Evolutionary conservation across 1,140 invertebrate genomes (phyloP), one percentile per base, ranked within the genome.

Genomic region (Phymorhynchus buccinoides): DNA sequence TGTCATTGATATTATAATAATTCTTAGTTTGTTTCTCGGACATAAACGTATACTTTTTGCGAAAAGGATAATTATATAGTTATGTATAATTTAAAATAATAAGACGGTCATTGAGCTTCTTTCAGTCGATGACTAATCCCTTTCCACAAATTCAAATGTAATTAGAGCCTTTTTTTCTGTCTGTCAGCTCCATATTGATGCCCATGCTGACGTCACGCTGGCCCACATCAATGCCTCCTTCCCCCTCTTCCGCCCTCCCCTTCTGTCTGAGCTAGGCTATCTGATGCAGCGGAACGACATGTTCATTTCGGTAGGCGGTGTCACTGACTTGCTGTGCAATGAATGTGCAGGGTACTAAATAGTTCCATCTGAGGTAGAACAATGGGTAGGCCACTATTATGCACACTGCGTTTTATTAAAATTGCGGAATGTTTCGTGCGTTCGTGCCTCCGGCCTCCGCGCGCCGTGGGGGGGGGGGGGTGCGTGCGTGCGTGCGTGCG

Each of bases 201-300:
- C n/a, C n/a, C n/a, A n/a, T n/a, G n/a, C n/a, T n/a, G n/a, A n/a
- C n/a, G n/a, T n/a, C n/a, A n/a, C n/a, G n/a, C n/a, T n/a, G n/a
- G n/a, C n/a, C n/a, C n/a, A n/a, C n/a, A 1, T 73, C 71, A 32
- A 30, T 73, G 12, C 37, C 71, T 14, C 3, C n/a, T 39, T 73
- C 71, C 71, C 30, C 71, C 37, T 73, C 27, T 32, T 73, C 71
- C 0, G 37, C n/a, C 71, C 48, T 52, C 48, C n/a, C n/a, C n/a
- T n/a, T n/a, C 32, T 18, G 14, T 39, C 85, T 37, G 84, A 89
- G 16, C 42, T 89, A 9, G 83, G 86, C 30, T 73, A 68, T 18
- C 85, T 91, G 71, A 88, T 90, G 88, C 89, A 90, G 62, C 87
- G 66, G 35, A 91, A 90, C 68, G 89, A 91, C 78, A 88, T 80